Evolutionary conservation across 2,888 invertebrate genomes (phyloP), one percentile per base, ranked within the genome.

Genomic region (Microchrysa polita): DNA sequence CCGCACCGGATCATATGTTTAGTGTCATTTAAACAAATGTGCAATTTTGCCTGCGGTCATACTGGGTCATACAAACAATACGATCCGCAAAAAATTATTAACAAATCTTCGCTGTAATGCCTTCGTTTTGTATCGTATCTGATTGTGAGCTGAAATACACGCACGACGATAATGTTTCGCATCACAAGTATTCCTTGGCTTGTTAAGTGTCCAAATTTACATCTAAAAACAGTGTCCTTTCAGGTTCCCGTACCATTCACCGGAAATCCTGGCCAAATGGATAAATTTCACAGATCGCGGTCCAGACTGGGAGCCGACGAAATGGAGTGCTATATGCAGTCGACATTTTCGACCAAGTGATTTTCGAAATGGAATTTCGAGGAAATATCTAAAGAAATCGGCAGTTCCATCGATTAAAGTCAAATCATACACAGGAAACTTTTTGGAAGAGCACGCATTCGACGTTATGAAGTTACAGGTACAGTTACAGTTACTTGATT

Each of bases 281-380:
- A 79, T 81, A 63, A 79, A 82, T 9, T 85, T 85, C 67, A 81
- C 82, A 0, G 81, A 79, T 59, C 81, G 85, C 9, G 81, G 79
- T 7, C 75, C 77, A 0, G 76, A 80, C 18, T 85, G 85, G 85
- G 81, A 81, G 73, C 85, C 85, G 2, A 82, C 82, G 1, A 81
- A 82, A 67, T 85, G 85, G 83, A 84, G 83, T 67, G 80, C 85
- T 0, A 79, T 85, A 5, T 85, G 85, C 76, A 83, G 85, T 76
- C 81, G 82, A 0, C 85, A 85, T 72, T 85, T 85, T 75, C 63
- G 77, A 0, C 80, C 81, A 1, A 77, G 79, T 0, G 85, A 84
- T 75, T 85, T 84, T 73, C 80, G 80, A 0, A 81, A 81, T 72
- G 75, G 79, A 14, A 79, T 82, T 73, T 81, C 81, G 57, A 77